phyloP scores from a whole-genome alignment of 92 coral and sea anemone species.

The Bergia sp. region DNA sequence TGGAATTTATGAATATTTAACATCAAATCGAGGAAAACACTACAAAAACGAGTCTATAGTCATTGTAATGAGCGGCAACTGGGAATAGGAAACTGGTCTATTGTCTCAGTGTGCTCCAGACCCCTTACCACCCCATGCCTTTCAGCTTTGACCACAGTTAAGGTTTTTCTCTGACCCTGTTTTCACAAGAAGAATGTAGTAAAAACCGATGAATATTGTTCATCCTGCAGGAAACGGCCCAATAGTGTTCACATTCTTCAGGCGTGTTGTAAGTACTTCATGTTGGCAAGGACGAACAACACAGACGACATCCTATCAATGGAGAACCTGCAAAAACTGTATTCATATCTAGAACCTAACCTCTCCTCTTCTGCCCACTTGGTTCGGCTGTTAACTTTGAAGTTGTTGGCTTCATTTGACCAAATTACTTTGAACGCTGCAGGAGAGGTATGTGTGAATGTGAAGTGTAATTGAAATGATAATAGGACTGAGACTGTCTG shows the following conservation, averaged over 20 bases:
- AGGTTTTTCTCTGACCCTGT: background rate
- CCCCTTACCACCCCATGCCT: too few species aligned
- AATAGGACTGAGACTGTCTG: background rate
- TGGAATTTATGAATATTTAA: too few species aligned
- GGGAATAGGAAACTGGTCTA: too few species aligned
- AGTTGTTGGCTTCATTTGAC: constrained; percentile 76
- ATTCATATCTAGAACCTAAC: constrained; percentile 58
- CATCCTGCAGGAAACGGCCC: constrained; percentile 61
- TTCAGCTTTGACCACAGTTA: background rate
- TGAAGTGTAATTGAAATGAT: background rate
- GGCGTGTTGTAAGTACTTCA: constrained; percentile 61
- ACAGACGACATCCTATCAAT: constrained; percentile 49
- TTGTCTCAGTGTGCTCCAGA: too few species aligned
- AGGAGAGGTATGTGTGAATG: constrained; percentile 52
- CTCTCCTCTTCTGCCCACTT: constrained; percentile 82
- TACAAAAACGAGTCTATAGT: too few species aligned
- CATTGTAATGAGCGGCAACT: too few species aligned
- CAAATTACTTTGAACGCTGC: constrained; percentile 43
- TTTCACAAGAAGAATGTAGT: too few species aligned
- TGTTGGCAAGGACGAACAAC: constrained; percentile 51
- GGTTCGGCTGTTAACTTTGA: constrained; percentile 75
- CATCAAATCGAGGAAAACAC: too few species aligned
- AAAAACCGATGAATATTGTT: background rate
- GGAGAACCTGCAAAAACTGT: constrained; percentile 59
- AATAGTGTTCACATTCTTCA: constrained; percentile 78